Conservation (phyloP, 2,888 invertebrate species). For the Drosophila buzzatii region DNA sequence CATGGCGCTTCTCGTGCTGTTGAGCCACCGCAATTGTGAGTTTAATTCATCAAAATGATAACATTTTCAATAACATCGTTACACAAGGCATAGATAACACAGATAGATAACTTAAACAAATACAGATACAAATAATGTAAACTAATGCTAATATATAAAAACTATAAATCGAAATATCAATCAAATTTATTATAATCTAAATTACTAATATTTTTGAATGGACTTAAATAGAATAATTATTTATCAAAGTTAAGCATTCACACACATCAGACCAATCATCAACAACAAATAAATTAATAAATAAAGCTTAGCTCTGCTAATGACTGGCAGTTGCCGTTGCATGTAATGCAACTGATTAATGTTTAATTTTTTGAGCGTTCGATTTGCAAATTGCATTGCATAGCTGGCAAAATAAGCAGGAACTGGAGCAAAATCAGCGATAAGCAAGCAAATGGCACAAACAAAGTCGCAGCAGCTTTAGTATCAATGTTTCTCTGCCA, state of each 20-base stretch:
- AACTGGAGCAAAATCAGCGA: constrained; percentile 26
- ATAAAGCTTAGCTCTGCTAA: constrained; percentile 29
- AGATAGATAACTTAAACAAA: too few relatives aligned
- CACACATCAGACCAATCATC: constrained; percentile 12
- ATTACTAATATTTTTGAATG: too few relatives aligned
- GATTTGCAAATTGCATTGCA: constrained; percentile 9
- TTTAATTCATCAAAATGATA: too few relatives aligned
- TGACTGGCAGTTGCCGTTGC: constrained; percentile 34
- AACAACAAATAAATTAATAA: neutral
- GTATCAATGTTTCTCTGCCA: constrained; percentile 3
- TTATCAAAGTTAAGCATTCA: neutral
- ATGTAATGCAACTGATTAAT: constrained; percentile 27
- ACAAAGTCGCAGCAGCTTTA: constrained; percentile 10
- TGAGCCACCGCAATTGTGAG: too few relatives aligned
- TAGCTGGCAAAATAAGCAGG: constrained; percentile 35
- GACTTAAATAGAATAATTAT: too few relatives aligned
- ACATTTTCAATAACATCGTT: too few relatives aligned
- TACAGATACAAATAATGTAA: too few relatives aligned
- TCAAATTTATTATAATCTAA: too few relatives aligned
- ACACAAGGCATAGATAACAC: too few relatives aligned
- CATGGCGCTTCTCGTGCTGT: too few relatives aligned
- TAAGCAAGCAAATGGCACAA: constrained; percentile 14
- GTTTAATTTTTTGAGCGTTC: neutral
- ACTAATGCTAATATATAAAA: too few relatives aligned
- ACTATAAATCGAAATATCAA: too few relatives aligned